Evolutionary conservation across 1,140 invertebrate species (phyloP).

Genomic region (Zaprionus capensis): DNA sequence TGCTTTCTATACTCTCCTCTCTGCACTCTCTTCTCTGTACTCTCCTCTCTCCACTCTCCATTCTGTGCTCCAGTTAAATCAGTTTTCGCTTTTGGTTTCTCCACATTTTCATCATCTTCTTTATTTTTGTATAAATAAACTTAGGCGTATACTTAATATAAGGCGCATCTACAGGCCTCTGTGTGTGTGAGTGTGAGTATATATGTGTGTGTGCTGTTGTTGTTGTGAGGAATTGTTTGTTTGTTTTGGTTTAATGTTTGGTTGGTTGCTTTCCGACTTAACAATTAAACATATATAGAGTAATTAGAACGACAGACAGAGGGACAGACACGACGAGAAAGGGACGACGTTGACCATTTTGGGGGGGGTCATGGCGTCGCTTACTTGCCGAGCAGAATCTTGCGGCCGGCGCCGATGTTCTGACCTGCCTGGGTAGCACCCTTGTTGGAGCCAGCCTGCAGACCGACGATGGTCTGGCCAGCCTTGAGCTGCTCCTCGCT

Average conservation of each 20-base stretch:
- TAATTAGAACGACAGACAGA: conserved; percentile 47
- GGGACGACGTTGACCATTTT: background rate
- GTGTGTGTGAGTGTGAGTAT: conserved; percentile 44
- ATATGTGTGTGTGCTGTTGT: conserved; percentile 41
- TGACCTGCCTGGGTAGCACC: conserved; percentile 96
- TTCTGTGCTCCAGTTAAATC: conserved; percentile 17
- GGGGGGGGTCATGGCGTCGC: conserved; percentile 27
- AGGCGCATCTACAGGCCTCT: conserved; percentile 64
- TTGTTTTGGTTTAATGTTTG: conserved; percentile 53
- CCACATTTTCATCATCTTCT: conserved; percentile 59
- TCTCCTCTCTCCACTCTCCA: background rate
- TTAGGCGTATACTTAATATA: conserved; percentile 79
- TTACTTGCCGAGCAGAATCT: conserved; percentile 95
- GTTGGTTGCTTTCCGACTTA: conserved; percentile 36
- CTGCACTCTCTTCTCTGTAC: background rate
- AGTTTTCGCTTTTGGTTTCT: conserved; percentile 28
- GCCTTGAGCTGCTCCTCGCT: conserved; percentile 95
- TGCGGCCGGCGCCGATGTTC: conserved; percentile 95
- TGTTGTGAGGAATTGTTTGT: conserved; percentile 69
- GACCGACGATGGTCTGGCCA: conserved; percentile 94
- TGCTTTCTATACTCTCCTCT: background rate
- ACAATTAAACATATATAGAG: conserved; percentile 44
- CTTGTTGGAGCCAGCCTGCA: conserved; percentile 98
- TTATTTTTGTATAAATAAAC: conserved; percentile 77
- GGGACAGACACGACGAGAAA: conserved; percentile 4